phyloP scores from a whole-genome alignment of 2,888 invertebrate genomes.

The Acanthopleura granulata region DNA sequence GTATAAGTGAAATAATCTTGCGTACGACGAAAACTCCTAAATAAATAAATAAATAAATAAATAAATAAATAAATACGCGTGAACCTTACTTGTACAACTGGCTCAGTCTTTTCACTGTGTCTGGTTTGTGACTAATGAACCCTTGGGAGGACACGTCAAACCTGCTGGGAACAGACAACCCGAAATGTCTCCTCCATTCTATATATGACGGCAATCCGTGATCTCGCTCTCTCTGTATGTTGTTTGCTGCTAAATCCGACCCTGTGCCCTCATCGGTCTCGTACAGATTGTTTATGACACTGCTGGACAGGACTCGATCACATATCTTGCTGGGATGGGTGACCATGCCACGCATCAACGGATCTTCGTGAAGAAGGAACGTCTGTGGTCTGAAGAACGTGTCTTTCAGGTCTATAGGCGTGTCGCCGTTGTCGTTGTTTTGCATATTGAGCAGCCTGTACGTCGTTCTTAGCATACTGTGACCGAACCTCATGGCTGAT shows the following conservation, averaged over 20 bases:
- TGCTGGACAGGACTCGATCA: not conserved
- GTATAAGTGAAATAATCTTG: no score
- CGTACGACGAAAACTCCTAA: no score
- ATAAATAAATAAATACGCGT: no score
- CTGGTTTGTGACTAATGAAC: not conserved
- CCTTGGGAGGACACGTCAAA: not conserved
- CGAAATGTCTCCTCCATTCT: constrained; percentile 70
- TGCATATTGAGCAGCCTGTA: not conserved
- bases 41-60: no score
- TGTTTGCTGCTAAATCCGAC: constrained; percentile 18
- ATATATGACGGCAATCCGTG: constrained; percentile 29
- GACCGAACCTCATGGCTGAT: constrained; percentile 57
- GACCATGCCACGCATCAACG: not conserved
- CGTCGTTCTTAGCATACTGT: constrained; percentile 41
- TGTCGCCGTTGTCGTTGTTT: not conserved
- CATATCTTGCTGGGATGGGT: not conserved
- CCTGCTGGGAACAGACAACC: not conserved
- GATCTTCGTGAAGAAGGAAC: constrained; percentile 16
- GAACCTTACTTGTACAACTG: constrained; percentile 1
- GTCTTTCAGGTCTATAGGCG: constrained; percentile 8
- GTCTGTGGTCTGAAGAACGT: constrained; percentile 5
- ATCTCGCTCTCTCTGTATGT: constrained; percentile 15
- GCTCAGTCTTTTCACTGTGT: not conserved
- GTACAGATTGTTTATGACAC: constrained; percentile 7
- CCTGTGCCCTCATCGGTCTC: not conserved